Evolutionary conservation across 2,888 invertebrate species (phyloP).

Genomic region (Drosophila atroscutellata): DNA sequence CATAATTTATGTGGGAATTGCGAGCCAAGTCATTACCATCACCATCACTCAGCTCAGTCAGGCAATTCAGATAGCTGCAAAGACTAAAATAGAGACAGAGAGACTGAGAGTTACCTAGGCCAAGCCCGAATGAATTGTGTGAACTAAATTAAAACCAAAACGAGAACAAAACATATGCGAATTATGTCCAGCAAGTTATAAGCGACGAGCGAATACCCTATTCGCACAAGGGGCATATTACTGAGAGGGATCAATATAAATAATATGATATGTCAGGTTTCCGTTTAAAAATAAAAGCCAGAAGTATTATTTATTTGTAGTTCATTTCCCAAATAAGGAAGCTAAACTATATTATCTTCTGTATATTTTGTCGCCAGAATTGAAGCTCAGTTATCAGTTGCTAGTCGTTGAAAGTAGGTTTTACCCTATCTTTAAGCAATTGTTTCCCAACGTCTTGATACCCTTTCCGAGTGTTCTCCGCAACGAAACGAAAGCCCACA

Average conservation of each 20-base stretch:
- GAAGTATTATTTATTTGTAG: not conserved
- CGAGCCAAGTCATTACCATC: conserved; percentile 72
- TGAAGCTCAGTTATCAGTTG: not conserved
- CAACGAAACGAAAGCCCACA: conserved; percentile 62
- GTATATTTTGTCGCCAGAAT: not conserved
- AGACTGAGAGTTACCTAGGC: conserved; percentile 61
- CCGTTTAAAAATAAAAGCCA: not conserved
- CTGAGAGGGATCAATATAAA: not conserved
- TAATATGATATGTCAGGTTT: not conserved
- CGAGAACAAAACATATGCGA: conserved; percentile 61
- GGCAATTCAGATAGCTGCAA: conserved; percentile 44
- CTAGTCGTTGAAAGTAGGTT: not conserved
- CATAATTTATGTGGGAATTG: conserved; percentile 83
- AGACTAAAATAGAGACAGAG: conserved; percentile 32
- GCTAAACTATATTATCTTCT: not conserved
- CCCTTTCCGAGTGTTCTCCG: conserved; percentile 16
- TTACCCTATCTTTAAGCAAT: not conserved
- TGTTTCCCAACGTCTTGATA: not conserved
- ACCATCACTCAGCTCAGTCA: conserved; percentile 68
- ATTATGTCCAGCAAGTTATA: not conserved
- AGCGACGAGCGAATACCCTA: conserved; percentile 36
- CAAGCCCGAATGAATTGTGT: conserved; percentile 76
- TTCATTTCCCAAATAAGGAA: not conserved
- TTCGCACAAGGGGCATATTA: not conserved
- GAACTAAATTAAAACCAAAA: conserved; percentile 71